Evolutionary conservation across 2,888 invertebrate genomes (phyloP).

Genomic region (Drosophila stalkeri): DNA sequence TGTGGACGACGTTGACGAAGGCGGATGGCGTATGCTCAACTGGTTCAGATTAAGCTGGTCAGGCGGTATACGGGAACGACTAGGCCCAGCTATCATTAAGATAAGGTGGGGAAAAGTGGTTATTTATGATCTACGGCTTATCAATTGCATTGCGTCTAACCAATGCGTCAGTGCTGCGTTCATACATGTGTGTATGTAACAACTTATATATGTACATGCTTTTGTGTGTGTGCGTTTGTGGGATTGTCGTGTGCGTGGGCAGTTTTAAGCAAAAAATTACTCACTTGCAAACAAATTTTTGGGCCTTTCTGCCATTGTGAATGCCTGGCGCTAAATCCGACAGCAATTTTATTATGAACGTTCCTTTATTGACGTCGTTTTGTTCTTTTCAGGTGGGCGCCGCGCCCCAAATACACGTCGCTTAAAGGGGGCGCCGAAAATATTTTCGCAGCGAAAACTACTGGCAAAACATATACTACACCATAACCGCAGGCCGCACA

Average conservation of each 20-base stretch:
- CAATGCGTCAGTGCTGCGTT: conserved; percentile 62
- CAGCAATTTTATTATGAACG: conserved; percentile 34
- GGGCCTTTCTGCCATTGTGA: conserved; percentile 84
- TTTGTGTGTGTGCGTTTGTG: conserved; percentile 4
- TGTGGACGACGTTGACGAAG: conserved; percentile 81
- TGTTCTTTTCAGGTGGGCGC: conserved; percentile 65
- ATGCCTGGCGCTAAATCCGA: conserved; percentile 16
- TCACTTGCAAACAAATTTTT: conserved; percentile 84
- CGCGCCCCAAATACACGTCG: conserved; percentile 77
- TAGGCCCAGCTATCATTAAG: conserved; percentile 55
- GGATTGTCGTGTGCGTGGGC: conserved; percentile 54
- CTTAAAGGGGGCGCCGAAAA: conserved; percentile 56
- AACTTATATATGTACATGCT: not conserved
- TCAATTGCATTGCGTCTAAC: conserved; percentile 48
- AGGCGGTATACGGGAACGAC: conserved; percentile 82
- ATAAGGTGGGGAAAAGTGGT: conserved; percentile 27
- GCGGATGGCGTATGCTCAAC: conserved; percentile 79
- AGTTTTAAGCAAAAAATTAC: conserved; percentile 50
- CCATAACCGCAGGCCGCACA: conserved; percentile 36
- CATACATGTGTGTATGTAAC: conserved; percentile 14
- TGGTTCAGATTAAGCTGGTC: conserved; percentile 83
- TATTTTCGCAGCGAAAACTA: conserved; percentile 56
- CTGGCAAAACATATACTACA: conserved; percentile 36
- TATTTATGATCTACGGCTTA: conserved; percentile 54
- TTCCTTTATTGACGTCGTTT: conserved; percentile 38